Evolutionary conservation across 1,140 invertebrate genomes (phyloP).

Genomic region (Scaptodrosophila lebanonensis): DNA sequence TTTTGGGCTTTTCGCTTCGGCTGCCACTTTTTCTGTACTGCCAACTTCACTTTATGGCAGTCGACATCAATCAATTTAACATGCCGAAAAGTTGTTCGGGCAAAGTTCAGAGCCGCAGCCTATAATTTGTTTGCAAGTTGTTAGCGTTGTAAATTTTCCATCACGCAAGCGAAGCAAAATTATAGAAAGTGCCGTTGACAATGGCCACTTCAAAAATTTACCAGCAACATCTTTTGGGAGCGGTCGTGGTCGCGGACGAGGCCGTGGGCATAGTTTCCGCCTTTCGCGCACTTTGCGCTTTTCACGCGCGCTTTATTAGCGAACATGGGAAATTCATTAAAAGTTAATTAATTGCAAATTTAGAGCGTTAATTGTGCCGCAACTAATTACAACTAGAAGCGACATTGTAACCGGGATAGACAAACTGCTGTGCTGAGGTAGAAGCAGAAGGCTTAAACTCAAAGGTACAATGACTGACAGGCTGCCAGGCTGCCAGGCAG

Average conservation of each 20-base stretch:
- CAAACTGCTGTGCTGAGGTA: not conserved
- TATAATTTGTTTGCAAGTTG: conserved; percentile 54
- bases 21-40: too few species aligned
- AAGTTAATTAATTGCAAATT: conserved; percentile 72
- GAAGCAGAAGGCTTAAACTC: conserved; percentile 13
- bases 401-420: not conserved
- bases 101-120: not conserved
- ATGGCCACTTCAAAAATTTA: too few species aligned
- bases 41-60: too few species aligned
- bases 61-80: too few species aligned
- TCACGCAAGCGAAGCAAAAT: too few species aligned
- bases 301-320: conserved; percentile 47
- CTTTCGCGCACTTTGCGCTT: conserved; percentile 30
- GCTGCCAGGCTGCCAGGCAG: not conserved
- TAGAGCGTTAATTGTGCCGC: conserved; percentile 15
- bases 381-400: conserved; percentile 41
- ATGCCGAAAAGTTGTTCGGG: too few species aligned
- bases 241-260: too few species aligned
- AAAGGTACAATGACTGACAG: conserved; percentile 48
- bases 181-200: too few species aligned
- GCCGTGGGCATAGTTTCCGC: too few species aligned
- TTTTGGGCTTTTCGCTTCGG: too few species aligned
- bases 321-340: conserved; percentile 64
- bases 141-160: too few species aligned
- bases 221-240: too few species aligned